Conservation (phyloP, 1,140 invertebrate genomes). For the Drosophila lowei region DNA sequence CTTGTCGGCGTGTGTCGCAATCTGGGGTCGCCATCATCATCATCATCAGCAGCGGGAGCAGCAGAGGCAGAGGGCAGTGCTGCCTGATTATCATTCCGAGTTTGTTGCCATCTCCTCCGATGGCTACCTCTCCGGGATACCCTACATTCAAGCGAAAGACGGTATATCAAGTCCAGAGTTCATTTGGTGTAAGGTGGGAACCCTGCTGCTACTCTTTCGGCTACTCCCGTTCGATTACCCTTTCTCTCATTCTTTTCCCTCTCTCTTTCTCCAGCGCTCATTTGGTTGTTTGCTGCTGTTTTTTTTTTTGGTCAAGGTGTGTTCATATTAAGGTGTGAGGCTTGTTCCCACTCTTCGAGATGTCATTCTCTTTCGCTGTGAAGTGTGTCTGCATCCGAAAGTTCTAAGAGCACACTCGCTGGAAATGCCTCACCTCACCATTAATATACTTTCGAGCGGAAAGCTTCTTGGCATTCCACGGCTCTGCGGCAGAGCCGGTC, state of each 20-base stretch:
- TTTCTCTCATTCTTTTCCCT: no score
- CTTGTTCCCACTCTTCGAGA: no score
- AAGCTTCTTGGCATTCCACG: conserved; percentile 67
- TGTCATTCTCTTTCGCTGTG: no score
- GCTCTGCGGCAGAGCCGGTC: conserved; percentile 50
- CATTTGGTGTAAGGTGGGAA: neutral
- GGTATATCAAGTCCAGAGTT: neutral
- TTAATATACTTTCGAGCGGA: conserved; percentile 34
- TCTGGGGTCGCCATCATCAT: conserved; percentile 52
- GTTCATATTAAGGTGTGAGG: no score
- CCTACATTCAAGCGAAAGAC: neutral
- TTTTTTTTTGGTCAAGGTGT: conserved; percentile 26
- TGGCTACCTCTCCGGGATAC: conserved; percentile 18
- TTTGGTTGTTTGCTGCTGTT: conserved; percentile 31
- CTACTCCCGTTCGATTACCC: no score
- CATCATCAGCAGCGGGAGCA: conserved; percentile 2
- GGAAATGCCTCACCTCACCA: no score
- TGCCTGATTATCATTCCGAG: conserved; percentile 47
- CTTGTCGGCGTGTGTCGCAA: conserved; percentile 53
- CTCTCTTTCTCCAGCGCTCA: no score
- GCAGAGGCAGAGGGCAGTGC: no score
- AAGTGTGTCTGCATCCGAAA: no score
- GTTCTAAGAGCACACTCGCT: no score
- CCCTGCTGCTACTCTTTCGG: no score
- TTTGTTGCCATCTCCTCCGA: conserved; percentile 49